These are phyloP conservation scores for Agrochola macilenta DNA, from an alignment of 2,888 invertebrate genomes.

Conservation along the genomic window DNA sequence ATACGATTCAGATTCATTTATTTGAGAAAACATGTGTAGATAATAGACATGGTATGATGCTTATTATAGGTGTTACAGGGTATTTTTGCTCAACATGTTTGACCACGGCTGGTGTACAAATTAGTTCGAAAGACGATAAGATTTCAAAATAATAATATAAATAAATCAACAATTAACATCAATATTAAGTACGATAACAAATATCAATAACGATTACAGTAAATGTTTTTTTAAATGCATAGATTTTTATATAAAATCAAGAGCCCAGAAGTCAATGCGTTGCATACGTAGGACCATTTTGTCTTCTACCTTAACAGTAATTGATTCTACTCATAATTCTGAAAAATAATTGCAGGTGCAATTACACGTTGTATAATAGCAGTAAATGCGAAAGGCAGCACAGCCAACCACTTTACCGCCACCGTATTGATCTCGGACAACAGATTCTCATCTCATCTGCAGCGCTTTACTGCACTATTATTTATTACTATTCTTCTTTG, in stretches of 20 bases:
- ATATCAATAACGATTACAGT: no score
- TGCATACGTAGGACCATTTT: neutral
- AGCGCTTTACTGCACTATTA: slow-evolving; percentile 29
- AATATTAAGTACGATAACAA: no score
- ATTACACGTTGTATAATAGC: slow-evolving; percentile 34
- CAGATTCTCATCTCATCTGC: slow-evolving; percentile 47
- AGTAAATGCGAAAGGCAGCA: slow-evolving; percentile 44
- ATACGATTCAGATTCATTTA: no score
- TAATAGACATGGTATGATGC: no score
- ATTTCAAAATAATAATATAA: no score
- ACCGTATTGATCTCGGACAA: slow-evolving; percentile 64
- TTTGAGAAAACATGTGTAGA: no score
- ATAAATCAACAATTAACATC: no score
- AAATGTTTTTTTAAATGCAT: no score
- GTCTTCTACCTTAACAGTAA: neutral
- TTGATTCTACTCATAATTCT: neutral
- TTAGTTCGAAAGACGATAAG: no score
- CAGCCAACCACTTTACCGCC: slow-evolving; percentile 47
- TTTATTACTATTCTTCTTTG: slow-evolving; percentile 12
- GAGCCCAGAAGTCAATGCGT: neutral
- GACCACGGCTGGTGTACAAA: no score
- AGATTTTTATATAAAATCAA: neutral
- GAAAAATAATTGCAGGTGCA: neutral
- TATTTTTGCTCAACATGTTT: no score
- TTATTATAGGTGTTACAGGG: no score